Conservation (phyloP, 2,113 vertebrate genomes). For the Gambusia affinis region DNA sequence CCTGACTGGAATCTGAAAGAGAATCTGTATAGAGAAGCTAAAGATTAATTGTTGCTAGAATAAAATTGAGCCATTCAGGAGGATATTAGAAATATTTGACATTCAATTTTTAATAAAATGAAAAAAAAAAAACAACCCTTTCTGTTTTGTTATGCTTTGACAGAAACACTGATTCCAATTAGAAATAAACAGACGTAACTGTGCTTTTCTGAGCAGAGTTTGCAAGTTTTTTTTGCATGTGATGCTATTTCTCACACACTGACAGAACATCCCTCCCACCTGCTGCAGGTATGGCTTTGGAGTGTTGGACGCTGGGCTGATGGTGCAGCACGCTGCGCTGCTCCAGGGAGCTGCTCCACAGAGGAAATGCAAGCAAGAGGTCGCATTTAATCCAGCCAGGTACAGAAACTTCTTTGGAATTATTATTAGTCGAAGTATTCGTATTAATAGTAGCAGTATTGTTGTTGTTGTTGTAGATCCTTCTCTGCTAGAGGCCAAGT, state of each 20-base stretch:
- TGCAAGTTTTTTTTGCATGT: conserved; percentile 20
- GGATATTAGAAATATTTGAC: not conserved
- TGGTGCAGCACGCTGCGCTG: conserved; percentile 69
- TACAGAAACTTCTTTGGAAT: conserved; percentile 3
- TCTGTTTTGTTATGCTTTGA: not conserved
- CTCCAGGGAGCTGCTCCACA: conserved; percentile 45
- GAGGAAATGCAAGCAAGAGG: conserved; percentile 56
- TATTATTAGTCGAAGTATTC: no score
- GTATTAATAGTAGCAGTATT: no score
- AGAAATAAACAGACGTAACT: not conserved
- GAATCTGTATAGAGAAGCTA: not conserved
- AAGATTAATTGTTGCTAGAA: not conserved
- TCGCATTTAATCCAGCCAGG: conserved; percentile 48
- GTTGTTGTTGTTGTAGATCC: conserved; percentile 45
- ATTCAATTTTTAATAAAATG: not conserved
- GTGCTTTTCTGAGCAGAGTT: not conserved
- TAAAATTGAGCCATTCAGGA: not conserved
- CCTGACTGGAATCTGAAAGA: not conserved
- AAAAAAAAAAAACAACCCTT: not conserved
- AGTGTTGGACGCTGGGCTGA: conserved; percentile 69
- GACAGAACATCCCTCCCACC: conserved; percentile 2
- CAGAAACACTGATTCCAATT: not conserved
- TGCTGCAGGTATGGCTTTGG: conserved; percentile 70
- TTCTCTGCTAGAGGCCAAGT: conserved; percentile 58
- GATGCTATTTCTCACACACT: conserved; percentile 9